A percentile compares a stretch with the other conserved stretches of the same genome.
Conservation (phyloP, 53 echinoderm and acorn worm species). For the Astropecten irregularis region DNA sequence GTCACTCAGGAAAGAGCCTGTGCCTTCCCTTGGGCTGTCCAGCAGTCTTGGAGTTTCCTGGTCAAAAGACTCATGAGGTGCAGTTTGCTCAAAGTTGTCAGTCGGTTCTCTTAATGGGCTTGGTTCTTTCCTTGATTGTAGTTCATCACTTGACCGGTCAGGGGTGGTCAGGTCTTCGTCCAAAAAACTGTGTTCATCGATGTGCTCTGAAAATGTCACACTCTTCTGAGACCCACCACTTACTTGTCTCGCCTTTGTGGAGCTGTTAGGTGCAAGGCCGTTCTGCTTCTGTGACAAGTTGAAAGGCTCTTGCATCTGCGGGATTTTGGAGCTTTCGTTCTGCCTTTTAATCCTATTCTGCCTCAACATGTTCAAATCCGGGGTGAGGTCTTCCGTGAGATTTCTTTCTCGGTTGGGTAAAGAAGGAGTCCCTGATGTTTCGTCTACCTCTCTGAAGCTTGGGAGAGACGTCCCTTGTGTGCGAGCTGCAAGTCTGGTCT, state of each 20-base stretch:
- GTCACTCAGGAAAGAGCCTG: constrained; percentile 30
- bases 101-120: neutral
- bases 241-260: constrained; percentile 15
- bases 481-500: constrained; percentile 29
- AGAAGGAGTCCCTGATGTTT: neutral
- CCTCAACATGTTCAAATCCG: constrained; percentile 18
- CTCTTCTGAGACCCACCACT: constrained; percentile 87
- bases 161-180: neutral
- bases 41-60: neutral
- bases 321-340: neutral
- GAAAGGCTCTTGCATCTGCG: neutral
- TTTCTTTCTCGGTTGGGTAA: neutral
- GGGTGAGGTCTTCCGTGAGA: constrained; percentile 6
- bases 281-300: neutral
- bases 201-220: constrained; percentile 81
- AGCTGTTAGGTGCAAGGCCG: neutral
- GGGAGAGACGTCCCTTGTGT: neutral
- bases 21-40: neutral
- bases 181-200: constrained; percentile 50
- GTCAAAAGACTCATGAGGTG: neutral
- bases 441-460: neutral
- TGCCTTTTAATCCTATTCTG: constrained; percentile 15
- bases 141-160: constrained; percentile 4
- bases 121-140: neutral
- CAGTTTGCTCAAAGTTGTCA: neutral